Base-by-base conservation (phyloP, 2,113 vertebrate species). In the Zapus hudsonius region DNA sequence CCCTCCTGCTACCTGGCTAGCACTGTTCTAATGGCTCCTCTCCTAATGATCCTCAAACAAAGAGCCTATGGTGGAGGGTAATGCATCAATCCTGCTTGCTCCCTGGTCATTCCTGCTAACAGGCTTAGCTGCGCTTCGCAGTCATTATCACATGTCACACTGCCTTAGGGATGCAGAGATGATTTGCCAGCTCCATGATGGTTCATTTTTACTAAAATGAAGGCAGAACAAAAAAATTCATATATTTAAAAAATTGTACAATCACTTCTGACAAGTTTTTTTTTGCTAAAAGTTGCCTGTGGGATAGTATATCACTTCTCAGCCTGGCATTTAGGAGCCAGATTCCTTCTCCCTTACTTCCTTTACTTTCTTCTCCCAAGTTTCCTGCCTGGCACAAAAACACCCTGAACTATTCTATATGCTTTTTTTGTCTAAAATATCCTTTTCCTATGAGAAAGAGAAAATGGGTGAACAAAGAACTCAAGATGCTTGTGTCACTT, bases 141-240 rank as follows among this genome's bases (percentile, higher is more conserved):
- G 95, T 97, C 96, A 96, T 97, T 97, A 97, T 94, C 96, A 95
- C 96, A 91, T 96, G 94, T 92, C 89, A 55, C 75, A 82, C 84
- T 76, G 94, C 91, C 96, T 96, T 92, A 89, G 87, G 96, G 93
- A 93, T 93, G 89, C 94, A 95, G 96, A 92, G 84, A 69, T 95
- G 96, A 96, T 96, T 94, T 96, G 89, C 95, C 89, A 89, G 89
- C 52, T 94, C 72, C 67, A 13, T 88, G 84, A 81, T 92, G 91
- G 92, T 93, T 96, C 89, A 9, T 90, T 96, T 96, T 93, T 94
- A 92, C 96, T 93, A 94, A 97, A 93, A 95, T 96, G 94, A 95
- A 96, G 80, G 63, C 70, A 94, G 95, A 93, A 78, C 87, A 75
- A 85, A 44, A 95, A 92, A 90, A 75, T 36, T n/a, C 66, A 47